Base-by-base conservation (phyloP, 2,888 invertebrate genomes). In the Philonicus albiceps region DNA sequence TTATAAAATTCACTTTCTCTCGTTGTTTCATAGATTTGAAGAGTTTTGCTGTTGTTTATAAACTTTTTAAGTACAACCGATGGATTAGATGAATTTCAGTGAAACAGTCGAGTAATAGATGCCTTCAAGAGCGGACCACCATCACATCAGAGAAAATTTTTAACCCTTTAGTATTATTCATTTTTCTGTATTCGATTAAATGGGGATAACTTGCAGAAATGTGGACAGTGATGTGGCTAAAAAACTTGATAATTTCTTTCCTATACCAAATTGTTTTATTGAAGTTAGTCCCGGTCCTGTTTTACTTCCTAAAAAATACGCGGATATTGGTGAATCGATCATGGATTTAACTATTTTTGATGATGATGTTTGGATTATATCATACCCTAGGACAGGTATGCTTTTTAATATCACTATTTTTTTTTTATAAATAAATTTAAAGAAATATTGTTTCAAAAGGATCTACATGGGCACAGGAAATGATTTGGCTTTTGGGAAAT, bases 391-490 rank as follows among this genome's bases (percentile, higher is more conserved):
- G 90, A 97, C 97, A 89, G 98, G 98, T 97, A 91, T 92, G 93
- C 37, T n/a, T 13, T 30, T 19, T 34, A 16, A 86, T 2, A 55
- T 34, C 8, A 78, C 11, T 19, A 22, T n/a, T 40, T 76, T n/a
- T 19, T n/a, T 19, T 78, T 8, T 81, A 84, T 16, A 22, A 2
- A 6, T 49, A 7, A 49, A 49, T 64, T 64, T 0, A 6, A 64
- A 64, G 2, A 1, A 34, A 27, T 1, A 74, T 5, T 31, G 7
- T 11, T 11, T 53, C 1, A 49, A 22, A 2, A 96, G 96, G 96
- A 16, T 98, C 98, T 30, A 98, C 98, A 0, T 98, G 98, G 98
- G 95, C 96, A 0, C 97, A 98, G 90, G 98, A 98, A 93, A 97
- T 98, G 95, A 95, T 97, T 2, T 98, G 97, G 96, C 93, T 97